Evolutionary conservation across 2,797 vertebrate species (phyloP), one percentile per base, ranked within the genome.

Genomic region (Epinephelus coioides): DNA sequence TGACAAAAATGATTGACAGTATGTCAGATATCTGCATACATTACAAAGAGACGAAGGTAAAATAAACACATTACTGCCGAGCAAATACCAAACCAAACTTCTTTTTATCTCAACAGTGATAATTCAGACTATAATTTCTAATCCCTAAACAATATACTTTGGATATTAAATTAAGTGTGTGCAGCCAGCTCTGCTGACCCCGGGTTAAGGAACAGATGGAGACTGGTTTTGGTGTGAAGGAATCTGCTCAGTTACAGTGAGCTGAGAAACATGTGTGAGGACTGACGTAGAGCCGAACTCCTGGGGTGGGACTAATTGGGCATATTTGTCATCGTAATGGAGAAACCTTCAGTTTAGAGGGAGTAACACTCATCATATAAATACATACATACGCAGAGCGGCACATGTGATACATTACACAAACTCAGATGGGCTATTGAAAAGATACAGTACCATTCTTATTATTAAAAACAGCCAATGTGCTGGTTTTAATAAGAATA

Each of bases 181-280:
- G 47, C 6, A 9, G 23, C 21, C 5, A 3, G 15, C 50, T 66
- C 38, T 5, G 9, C 15, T 62, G 73, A 67, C 66, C 61, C 61
- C 0, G 34, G 54, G 73, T 61, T 54, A 50, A 44, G 44, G 70
- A 83, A 8, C 84, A 85, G 79, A 85, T 80, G 78, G 73, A 69
- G 56, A 49, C 19, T 23, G 62, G 73, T 43, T 76, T 21, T 64
- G 56, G 73, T 23, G 6, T n/a, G 60, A 75, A 81, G 68, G 76
- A 81, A 76, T 86, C 72, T 25, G 50, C 63, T 68, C 55, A 0
- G 69, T 77, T 70, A 69, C 67, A 65, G 53, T 10, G 43, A 79
- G 56, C 55, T 2, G 17, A 49, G 79, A 79, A 86, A 87, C 89
- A 87, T 88, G 75, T 89, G 87, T 19, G 56, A 27, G 18, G 62